These are phyloP conservation scores for Calephelis perditalis DNA, from an alignment of 2,888 invertebrate genomes.

Conservation along the genomic window DNA sequence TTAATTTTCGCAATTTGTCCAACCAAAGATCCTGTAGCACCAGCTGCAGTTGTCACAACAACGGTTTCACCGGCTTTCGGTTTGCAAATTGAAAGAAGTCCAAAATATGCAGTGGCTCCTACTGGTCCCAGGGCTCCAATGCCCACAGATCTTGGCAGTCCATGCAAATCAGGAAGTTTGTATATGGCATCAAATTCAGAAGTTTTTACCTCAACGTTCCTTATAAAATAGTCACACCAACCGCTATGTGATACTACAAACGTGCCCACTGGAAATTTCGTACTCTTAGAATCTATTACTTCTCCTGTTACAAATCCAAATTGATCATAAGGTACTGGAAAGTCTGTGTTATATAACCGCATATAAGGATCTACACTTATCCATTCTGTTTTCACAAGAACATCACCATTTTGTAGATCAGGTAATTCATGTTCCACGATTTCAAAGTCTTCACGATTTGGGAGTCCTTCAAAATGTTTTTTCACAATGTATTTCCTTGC, in stretches of 20 bases:
- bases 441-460: constrained; percentile 13
- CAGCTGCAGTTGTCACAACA: constrained; percentile 84
- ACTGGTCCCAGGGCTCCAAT: constrained; percentile 82
- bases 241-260: constrained; percentile 75
- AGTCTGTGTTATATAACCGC: constrained; percentile 35
- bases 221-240: constrained; percentile 63
- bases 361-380: no score
- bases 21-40: constrained; percentile 85
- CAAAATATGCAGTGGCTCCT: constrained; percentile 85
- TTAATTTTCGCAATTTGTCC: constrained; percentile 87
- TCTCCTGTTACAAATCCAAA: constrained; percentile 27
- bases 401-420: constrained; percentile 68
- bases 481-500: constrained; percentile 15
- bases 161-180: constrained; percentile 72
- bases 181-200: constrained; percentile 20
- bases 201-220: constrained; percentile 16
- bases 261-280: constrained; percentile 74
- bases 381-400: constrained; percentile 18
- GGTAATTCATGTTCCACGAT: constrained; percentile 71
- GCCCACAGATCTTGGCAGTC: constrained; percentile 69
- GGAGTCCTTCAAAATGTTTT: constrained; percentile 6
- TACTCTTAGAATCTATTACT: constrained; percentile 77
- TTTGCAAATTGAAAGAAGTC: constrained; percentile 62
- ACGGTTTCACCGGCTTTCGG: constrained; percentile 84
- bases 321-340: constrained; percentile 46